These are phyloP conservation scores for Pipra filicauda DNA, from an alignment of 2,113 vertebrate genomes.

Conservation along the genomic window DNA sequence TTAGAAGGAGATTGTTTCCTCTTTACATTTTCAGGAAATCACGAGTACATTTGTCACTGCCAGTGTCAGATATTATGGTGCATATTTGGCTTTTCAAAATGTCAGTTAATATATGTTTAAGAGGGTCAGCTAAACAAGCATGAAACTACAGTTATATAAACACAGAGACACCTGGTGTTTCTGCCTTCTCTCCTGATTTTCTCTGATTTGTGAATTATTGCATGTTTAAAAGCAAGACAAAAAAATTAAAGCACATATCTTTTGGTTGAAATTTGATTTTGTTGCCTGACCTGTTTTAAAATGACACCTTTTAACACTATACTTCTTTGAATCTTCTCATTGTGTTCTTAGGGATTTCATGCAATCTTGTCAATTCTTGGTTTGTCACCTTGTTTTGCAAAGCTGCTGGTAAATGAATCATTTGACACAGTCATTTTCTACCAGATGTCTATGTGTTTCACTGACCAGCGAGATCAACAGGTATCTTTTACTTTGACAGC, in stretches of 20 bases:
- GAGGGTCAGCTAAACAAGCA: neutral
- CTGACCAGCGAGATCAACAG: conserved; percentile 71
- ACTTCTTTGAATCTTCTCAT: neutral
- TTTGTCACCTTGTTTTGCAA: conserved; percentile 80
- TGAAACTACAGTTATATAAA: neutral
- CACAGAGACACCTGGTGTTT: neutral
- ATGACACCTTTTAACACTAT: neutral
- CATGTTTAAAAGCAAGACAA: neutral
- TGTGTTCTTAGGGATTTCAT: conserved; percentile 81
- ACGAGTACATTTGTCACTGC: neutral
- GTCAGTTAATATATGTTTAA: neutral
- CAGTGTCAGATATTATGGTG: neutral
- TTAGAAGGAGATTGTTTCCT: neutral
- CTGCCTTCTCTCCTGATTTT: neutral
- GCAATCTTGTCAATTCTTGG: conserved; percentile 82
- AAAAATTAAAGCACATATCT: neutral
- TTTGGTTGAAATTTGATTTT: neutral
- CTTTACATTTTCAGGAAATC: neutral
- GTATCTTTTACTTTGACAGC: conserved; percentile 61
- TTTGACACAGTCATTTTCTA: conserved; percentile 89
- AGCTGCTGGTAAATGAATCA: conserved; percentile 80
- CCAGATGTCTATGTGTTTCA: conserved; percentile 77
- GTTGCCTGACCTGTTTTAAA: neutral
- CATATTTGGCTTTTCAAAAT: neutral
- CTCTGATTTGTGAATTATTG: neutral